Evolutionary conservation across 2,888 invertebrate species (phyloP).

Genomic region (Drosophila dives): DNA sequence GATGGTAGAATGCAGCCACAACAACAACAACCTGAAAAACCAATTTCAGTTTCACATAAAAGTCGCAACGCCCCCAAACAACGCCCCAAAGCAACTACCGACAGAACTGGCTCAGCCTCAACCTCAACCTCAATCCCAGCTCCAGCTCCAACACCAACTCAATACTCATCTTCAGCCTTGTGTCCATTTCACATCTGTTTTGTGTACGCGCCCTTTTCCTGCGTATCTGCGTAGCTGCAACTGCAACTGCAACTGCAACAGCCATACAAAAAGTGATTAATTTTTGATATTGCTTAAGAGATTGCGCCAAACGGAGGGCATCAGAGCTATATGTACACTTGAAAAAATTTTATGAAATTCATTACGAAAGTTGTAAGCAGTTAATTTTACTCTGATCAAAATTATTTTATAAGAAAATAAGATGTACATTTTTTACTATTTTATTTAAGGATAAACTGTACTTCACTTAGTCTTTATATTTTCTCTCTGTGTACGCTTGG

Average conservation of each 20-base stretch:
- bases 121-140: neutral
- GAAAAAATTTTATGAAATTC: neutral
- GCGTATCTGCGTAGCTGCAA: slow-evolving; percentile 67
- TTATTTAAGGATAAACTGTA: neutral
- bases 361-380: neutral
- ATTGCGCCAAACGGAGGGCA: slow-evolving; percentile 50
- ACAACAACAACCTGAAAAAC: slow-evolving; percentile 49
- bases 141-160: neutral
- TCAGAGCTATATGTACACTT: neutral
- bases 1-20: neutral
- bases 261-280: slow-evolving; percentile 72
- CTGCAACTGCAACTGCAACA: slow-evolving; percentile 34
- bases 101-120: slow-evolving; percentile 35
- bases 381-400: neutral
- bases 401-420: too few species aligned
- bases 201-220: slow-evolving; percentile 21
- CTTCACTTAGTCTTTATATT: neutral
- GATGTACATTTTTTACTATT: too few species aligned
- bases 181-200: slow-evolving; percentile 52
- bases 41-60: slow-evolving; percentile 78
- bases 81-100: slow-evolving; percentile 76
- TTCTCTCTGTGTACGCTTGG: slow-evolving; percentile 7
- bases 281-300: slow-evolving; percentile 77
- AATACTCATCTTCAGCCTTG: slow-evolving; percentile 17
- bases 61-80: slow-evolving; percentile 61